Base-by-base conservation (phyloP, 2,797 vertebrate species). In the Momotus momota region DNA sequence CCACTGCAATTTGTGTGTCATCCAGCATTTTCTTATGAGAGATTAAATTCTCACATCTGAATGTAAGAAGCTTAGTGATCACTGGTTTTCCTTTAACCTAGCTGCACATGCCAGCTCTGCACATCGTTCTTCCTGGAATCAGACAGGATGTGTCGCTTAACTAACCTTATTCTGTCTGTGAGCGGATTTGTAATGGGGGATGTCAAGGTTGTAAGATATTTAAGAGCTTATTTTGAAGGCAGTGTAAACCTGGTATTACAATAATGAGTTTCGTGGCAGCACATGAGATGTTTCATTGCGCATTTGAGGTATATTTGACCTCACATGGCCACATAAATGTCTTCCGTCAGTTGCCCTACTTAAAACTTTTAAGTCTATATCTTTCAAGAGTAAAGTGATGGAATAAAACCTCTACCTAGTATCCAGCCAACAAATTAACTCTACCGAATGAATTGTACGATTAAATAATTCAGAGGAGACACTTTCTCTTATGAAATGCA, bases 401-500 rank as follows among this genome's bases (percentile, higher is more conserved):
- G 62, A 66, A 62, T 85, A 80, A 88, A 95, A 66, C 7, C 13
- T 26, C 41, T 86, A 90, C 20, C 52, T 77, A 73, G 29, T 81
- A 90, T 62, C 33, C 57, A 85, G 29, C 43, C 45, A 82, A 38
- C n/a, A 48, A 74, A 81, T 79, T 91, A 81, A 74, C 27, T 83
- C 25, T 52, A 33, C 27, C 2, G 11, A 90, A 83, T 88, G 29
- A 72, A 69, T 70, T 41, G 17, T 60, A 17, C 35, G 19, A 27
- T 91, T 95, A 84, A 94, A 94, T 88, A 91, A 94, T 93, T 93
- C 60, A 91, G 23, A 29, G 70, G 19, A 86, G n/a, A 62, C 25
- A 20, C 51, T 52, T 4, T 74, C 65, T 78, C 40, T 81, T 78
- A 84, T 2, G 23, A 78, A 93, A 52, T 35, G 8, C 62, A 49